A percentile compares a stretch with the other conserved stretches of the same genome.
Conservation (phyloP, 1,140 invertebrate genomes). For the Leptestheria dahalacensis region DNA sequence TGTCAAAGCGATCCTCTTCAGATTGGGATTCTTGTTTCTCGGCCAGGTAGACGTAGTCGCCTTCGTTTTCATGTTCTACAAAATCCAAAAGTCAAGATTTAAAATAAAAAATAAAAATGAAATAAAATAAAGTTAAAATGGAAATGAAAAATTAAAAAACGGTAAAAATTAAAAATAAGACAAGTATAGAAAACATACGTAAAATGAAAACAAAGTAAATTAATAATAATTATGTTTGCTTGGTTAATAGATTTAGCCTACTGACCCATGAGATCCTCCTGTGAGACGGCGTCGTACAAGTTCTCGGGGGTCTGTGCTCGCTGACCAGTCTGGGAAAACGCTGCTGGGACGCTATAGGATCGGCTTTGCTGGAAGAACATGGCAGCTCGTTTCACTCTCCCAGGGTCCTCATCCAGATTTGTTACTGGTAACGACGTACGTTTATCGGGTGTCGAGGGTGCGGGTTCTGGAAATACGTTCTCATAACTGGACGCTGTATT, state of each 20-base stretch:
- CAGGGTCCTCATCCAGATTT: conserved; percentile 9
- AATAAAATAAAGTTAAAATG: too few species aligned
- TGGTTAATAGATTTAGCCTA: neutral
- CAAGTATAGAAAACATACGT: too few species aligned
- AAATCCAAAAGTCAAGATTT: too few species aligned
- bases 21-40: conserved; percentile 39
- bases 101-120: too few species aligned
- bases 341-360: conserved; percentile 16
- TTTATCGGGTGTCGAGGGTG: neutral
- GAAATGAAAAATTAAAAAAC: too few species aligned
- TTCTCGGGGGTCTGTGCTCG: conserved; percentile 23
- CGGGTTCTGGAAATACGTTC: neutral
- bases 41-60: conserved; percentile 45
- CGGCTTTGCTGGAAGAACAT: neutral
- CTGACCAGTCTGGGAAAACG: conserved; percentile 13
- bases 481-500: neutral
- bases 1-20: conserved; percentile 13
- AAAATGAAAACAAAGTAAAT: too few species aligned
- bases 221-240: conserved; percentile 49
- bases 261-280: conserved; percentile 31
- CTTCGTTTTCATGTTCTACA: neutral
- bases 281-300: conserved; percentile 65
- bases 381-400: neutral
- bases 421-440: conserved; percentile 2
- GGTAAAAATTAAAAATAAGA: too few species aligned